Percentiles rank a stretch among this genome's conserved stretches.
phyloP scores from a whole-genome alignment of 2,113 vertebrate species.

The Prietella phreatophila region DNA sequence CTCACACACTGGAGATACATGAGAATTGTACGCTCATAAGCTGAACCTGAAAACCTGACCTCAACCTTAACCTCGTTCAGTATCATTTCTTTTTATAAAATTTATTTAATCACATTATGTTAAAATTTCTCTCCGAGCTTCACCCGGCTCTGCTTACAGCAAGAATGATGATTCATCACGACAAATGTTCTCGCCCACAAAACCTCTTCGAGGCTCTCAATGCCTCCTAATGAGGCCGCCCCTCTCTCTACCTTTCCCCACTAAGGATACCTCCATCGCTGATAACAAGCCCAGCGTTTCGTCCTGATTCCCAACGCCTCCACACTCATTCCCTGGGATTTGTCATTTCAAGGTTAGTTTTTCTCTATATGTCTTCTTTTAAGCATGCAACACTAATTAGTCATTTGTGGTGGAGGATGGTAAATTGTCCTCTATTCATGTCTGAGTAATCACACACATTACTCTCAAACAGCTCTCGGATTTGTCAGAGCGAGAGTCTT shows the following conservation, averaged over 20 bases:
- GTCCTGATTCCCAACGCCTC: background rate
- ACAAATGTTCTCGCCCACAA: slow-evolving; percentile 19
- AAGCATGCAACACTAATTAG: slow-evolving; percentile 6
- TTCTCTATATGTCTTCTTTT: background rate
- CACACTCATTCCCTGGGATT: background rate
- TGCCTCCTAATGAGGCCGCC: slow-evolving; percentile 40
- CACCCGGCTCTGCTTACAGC: slow-evolving; percentile 12
- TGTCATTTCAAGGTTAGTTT: background rate
- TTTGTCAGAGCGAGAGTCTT: background rate
- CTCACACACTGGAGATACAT: background rate
- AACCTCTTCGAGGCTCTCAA: background rate
- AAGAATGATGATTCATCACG: slow-evolving; percentile 24
- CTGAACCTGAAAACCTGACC: background rate
- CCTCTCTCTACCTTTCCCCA: slow-evolving; percentile 8
- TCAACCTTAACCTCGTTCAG: background rate
- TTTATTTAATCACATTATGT: background rate
- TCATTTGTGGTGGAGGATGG: background rate
- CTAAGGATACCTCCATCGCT: slow-evolving; percentile 29
- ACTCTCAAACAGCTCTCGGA: background rate
- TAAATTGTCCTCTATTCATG: slow-evolving; percentile 5
- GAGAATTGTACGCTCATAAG: background rate
- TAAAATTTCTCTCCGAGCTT: background rate
- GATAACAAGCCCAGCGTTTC: slow-evolving; percentile 21
- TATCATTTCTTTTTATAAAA: background rate
- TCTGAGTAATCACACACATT: background rate